phyloP scores from a whole-genome alignment of 2,113 vertebrate genomes.

The Myrmecophaga tridactyla region DNA sequence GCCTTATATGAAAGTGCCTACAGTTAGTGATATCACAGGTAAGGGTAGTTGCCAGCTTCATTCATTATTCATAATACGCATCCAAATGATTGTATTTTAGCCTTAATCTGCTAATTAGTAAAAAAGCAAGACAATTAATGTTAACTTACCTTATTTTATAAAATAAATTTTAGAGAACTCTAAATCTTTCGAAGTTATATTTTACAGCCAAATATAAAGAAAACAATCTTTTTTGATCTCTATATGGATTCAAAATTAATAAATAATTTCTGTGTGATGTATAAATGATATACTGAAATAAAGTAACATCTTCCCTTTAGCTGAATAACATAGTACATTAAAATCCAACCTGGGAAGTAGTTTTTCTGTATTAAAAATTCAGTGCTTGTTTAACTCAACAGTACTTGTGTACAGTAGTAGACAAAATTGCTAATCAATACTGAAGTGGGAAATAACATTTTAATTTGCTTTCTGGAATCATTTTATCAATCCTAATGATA shows the following conservation, averaged over 20 bases:
- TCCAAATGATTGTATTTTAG: slow-evolving; percentile 53
- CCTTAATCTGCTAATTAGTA: slow-evolving; percentile 46
- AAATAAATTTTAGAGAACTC: slow-evolving; percentile 34
- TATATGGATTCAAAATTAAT: slow-evolving; percentile 17
- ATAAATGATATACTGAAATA: slow-evolving; percentile 11
- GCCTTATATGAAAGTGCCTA: slow-evolving; percentile 32
- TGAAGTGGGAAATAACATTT: slow-evolving; percentile 16
- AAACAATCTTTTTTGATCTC: not conserved
- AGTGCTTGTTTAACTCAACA: not conserved
- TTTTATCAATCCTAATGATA: not conserved
- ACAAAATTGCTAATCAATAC: not conserved
- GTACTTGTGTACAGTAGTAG: not conserved
- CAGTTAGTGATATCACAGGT: slow-evolving; percentile 22
- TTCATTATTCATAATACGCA: slow-evolving; percentile 66
- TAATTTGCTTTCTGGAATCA: slow-evolving; percentile 36
- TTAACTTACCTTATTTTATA: slow-evolving; percentile 40
- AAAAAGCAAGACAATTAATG: slow-evolving; percentile 66
- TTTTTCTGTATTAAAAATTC: not conserved
- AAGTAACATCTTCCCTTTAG: not conserved
- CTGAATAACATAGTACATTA: not conserved
- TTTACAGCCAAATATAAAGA: slow-evolving; percentile 50
- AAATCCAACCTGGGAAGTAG: not conserved
- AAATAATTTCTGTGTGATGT: slow-evolving; percentile 13
- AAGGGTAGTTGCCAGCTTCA: slow-evolving; percentile 35
- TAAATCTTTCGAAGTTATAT: slow-evolving; percentile 49